These are phyloP conservation scores for Blastomussa wellsi DNA, from an alignment of 92 coral and sea anemone species.

Conservation along the genomic window DNA sequence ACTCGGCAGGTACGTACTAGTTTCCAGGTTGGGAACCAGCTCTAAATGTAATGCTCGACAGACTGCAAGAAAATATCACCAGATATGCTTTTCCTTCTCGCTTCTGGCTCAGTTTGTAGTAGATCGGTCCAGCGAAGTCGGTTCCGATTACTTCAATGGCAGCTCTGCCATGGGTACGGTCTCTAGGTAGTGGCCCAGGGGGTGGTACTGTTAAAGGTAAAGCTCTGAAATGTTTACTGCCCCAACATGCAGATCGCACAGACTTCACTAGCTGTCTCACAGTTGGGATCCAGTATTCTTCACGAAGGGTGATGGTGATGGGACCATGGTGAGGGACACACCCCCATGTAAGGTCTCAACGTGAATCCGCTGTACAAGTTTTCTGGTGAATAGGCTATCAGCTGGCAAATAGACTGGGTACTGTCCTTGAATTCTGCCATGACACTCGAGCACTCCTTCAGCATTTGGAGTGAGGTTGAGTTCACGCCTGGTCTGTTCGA, in stretches of 20 bases:
- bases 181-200: conserved; percentile 60
- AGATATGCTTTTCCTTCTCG: conserved; percentile 57
- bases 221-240: conserved; percentile 58
- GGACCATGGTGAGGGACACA: conserved; percentile 65
- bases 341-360: conserved; percentile 64
- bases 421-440: conserved; percentile 47
- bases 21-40: conserved; percentile 47
- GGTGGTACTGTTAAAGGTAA: conserved; percentile 51
- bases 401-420: conserved; percentile 13
- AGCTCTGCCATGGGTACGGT: conserved; percentile 44
- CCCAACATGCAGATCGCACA: conserved; percentile 58
- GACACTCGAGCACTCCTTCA: conserved; percentile 46
- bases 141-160: conserved; percentile 49
- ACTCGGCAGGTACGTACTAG: conserved; percentile 42
- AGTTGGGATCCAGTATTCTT: conserved; percentile 61
- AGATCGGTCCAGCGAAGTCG: conserved; percentile 59
- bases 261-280: conserved; percentile 63
- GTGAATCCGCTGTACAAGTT: conserved; percentile 58
- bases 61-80: conserved; percentile 59
- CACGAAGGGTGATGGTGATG: too few relatives aligned
- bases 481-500: conserved; percentile 24
- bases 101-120: conserved; percentile 43
- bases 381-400: not conserved
- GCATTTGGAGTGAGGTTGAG: conserved; percentile 49
- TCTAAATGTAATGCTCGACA: conserved; percentile 67